Evolutionary conservation across 2,888 invertebrate species (phyloP).

Genomic region (Acanthopleura granulata): DNA sequence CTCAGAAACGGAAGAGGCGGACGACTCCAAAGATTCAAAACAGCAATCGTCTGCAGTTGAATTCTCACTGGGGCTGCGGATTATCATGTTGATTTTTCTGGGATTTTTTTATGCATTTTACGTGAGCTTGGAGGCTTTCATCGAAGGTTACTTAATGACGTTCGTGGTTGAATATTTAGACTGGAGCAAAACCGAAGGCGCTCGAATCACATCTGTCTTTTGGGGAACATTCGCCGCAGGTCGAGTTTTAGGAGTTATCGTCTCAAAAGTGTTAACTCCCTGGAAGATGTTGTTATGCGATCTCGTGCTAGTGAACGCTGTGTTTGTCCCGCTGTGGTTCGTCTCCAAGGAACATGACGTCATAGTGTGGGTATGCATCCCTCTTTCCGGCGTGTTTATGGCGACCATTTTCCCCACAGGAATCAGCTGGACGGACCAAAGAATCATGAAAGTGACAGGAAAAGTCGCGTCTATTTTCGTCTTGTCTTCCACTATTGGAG

Average conservation of each 20-base stretch:
- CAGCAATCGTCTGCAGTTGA: not conserved
- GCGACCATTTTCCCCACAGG: slow-evolving; percentile 18
- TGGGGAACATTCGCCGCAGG: slow-evolving; percentile 15
- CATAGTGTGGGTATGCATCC: slow-evolving; percentile 10
- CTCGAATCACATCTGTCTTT: not conserved
- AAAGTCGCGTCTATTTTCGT: not conserved
- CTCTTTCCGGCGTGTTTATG: not conserved
- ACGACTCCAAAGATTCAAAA: not conserved
- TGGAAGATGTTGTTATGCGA: slow-evolving; percentile 17
- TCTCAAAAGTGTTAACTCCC: not conserved
- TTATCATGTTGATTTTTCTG: not conserved
- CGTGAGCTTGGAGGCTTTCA: slow-evolving; percentile 1
- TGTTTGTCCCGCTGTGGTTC: slow-evolving; percentile 1
- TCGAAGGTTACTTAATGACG: slow-evolving; percentile 6
- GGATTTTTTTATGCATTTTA: slow-evolving; percentile 10
- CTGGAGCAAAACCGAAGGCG: slow-evolving; percentile 13
- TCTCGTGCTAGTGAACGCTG: not conserved
- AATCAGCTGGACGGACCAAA: slow-evolving; percentile 1
- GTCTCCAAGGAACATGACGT: not conserved
- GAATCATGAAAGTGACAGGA: slow-evolving; percentile 11
- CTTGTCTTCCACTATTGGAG: not conserved
- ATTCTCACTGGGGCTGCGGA: not conserved
- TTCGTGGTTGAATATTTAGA: slow-evolving; percentile 10
- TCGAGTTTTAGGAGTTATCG: not conserved
- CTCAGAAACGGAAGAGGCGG: not conserved